These are phyloP conservation scores for Agonopterix heracliana DNA, from an alignment of 2,888 invertebrate species.

Conservation along the genomic window DNA sequence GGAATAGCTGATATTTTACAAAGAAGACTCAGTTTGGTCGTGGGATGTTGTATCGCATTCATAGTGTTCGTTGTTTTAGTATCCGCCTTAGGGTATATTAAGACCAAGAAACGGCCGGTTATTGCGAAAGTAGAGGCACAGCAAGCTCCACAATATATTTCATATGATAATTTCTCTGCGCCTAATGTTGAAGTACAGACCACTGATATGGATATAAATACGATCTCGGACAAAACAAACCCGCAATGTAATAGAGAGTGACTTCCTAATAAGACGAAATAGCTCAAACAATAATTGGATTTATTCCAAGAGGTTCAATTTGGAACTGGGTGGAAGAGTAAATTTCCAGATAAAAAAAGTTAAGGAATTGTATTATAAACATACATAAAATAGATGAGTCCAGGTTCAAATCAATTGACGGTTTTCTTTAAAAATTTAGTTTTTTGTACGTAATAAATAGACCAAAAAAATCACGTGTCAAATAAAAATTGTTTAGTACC, in stretches of 20 bases:
- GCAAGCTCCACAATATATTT: slow-evolving; percentile 87
- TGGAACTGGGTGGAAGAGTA: too few relatives aligned
- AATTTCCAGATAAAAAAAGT: too few relatives aligned
- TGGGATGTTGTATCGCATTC: slow-evolving; percentile 91
- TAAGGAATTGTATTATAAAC: too few relatives aligned
- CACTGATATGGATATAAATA: slow-evolving; percentile 65
- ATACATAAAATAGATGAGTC: too few relatives aligned
- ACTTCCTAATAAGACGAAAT: slow-evolving; percentile 11
- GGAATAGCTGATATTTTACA: slow-evolving; percentile 86
- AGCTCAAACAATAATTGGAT: too few relatives aligned
- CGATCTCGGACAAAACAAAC: slow-evolving; percentile 62
- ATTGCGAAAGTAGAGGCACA: slow-evolving; percentile 82
- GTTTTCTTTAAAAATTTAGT: too few relatives aligned
- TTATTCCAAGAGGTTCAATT: too few relatives aligned
- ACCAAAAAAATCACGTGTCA: too few relatives aligned
- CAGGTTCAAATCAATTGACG: too few relatives aligned
- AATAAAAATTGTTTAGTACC: too few relatives aligned
- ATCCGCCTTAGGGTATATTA: slow-evolving; percentile 89
- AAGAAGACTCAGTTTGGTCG: slow-evolving; percentile 87
- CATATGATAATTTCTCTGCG: slow-evolving; percentile 76
- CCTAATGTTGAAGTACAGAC: slow-evolving; percentile 57
- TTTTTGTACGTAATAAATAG: too few relatives aligned
- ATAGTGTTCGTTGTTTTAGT: slow-evolving; percentile 89
- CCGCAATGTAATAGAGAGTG: slow-evolving; percentile 42
- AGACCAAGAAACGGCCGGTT: slow-evolving; percentile 85